Evolutionary conservation across 2,888 invertebrate species (phyloP).

Genomic region (Hypselothyrea guttata): DNA sequence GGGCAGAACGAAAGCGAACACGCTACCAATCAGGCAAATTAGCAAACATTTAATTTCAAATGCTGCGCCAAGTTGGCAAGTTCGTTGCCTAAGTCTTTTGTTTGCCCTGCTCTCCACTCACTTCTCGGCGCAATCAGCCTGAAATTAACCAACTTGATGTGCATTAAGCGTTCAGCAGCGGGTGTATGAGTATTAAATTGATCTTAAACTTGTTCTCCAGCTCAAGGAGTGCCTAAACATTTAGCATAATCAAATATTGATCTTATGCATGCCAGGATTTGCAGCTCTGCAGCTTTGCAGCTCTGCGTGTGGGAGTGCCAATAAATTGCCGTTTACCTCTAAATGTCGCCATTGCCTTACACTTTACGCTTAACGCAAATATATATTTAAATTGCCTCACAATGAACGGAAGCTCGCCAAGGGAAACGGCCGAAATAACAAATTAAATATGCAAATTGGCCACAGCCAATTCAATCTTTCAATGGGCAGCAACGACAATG

Average conservation of each 20-base stretch:
- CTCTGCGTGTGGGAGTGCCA: constrained; percentile 38
- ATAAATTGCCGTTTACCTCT: constrained; percentile 37
- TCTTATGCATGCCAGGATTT: constrained; percentile 33
- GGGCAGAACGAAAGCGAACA: constrained; percentile 41
- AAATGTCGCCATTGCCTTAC: constrained; percentile 27
- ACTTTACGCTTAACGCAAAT: constrained; percentile 35
- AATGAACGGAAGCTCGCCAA: constrained; percentile 11
- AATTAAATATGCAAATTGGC: constrained; percentile 69
- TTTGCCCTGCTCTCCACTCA: constrained; percentile 40
- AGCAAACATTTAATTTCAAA: constrained; percentile 71
- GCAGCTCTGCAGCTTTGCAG: no score
- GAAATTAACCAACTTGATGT: constrained; percentile 68
- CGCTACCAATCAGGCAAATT: constrained; percentile 68
- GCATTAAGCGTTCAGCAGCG: constrained; percentile 55
- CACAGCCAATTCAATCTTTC: constrained; percentile 20
- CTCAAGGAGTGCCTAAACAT: constrained; percentile 37
- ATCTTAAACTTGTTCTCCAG: constrained; percentile 48
- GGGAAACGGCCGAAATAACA: constrained; percentile 40
- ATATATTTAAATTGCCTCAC: constrained; percentile 7
- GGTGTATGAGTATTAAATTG: constrained; percentile 39
- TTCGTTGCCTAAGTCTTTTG: constrained; percentile 73
- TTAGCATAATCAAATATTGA: constrained; percentile 63
- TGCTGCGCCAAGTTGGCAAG: constrained; percentile 58
- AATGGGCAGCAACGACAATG: constrained; percentile 26
- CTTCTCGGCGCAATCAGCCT: constrained; percentile 68